Evolutionary conservation across 1,140 invertebrate genomes (phyloP).

Genomic region (Conus betulinus): DNA sequence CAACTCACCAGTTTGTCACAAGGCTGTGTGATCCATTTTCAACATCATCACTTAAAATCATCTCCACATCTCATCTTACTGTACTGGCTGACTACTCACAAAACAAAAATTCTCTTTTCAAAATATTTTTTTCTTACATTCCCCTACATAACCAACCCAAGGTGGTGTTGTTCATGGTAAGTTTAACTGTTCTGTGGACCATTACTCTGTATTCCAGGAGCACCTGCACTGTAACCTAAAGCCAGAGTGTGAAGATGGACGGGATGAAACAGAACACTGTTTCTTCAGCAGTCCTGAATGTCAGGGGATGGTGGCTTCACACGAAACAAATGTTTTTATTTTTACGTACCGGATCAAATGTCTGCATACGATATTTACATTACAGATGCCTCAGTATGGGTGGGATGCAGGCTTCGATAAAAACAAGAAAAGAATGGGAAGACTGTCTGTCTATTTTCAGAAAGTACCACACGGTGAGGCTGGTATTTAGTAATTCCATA

Average conservation of each 20-base stretch:
- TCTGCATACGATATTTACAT: neutral
- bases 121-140: neutral
- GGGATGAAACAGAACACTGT: slow-evolving; percentile 20
- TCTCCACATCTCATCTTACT: neutral
- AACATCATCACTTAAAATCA: neutral
- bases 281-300: slow-evolving; percentile 23
- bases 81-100: neutral
- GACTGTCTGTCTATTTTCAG: neutral
- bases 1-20: neutral
- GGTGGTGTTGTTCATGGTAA: neutral
- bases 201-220: neutral
- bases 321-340: neutral
- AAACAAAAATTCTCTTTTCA: neutral
- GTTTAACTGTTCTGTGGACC: slow-evolving; percentile 3
- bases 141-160: neutral
- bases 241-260: slow-evolving; percentile 17
- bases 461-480: neutral
- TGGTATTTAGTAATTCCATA: neutral
- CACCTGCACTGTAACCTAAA: slow-evolving; percentile 26
- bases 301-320: slow-evolving; percentile 2
- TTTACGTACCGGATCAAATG: too few species aligned
- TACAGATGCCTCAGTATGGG: neutral
- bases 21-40: neutral
- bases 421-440: neutral
- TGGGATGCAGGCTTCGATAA: neutral